Percentiles rank a stretch among this genome's conserved stretches.
Conservation (phyloP, 2,113 vertebrate species). For the Lanius ludovicianus region DNA sequence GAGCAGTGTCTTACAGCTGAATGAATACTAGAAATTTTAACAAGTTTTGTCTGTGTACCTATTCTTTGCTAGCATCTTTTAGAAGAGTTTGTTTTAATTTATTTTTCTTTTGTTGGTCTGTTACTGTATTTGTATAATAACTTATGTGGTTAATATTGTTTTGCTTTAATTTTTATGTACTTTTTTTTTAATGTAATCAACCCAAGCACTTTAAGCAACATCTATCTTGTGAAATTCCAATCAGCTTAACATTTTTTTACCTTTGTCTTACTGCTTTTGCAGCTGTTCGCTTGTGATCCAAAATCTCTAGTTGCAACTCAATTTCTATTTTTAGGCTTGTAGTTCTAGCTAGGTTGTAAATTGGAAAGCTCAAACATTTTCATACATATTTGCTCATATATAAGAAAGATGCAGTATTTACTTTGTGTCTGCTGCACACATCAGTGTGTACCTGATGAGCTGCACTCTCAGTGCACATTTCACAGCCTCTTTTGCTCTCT, state of each 20-base stretch:
- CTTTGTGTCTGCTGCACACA: neutral
- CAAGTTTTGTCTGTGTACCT: conserved; percentile 20
- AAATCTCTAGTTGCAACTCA: neutral
- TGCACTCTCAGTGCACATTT: neutral
- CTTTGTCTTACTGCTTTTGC: conserved; percentile 9
- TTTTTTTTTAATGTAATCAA: conserved; percentile 52
- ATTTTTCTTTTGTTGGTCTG: conserved; percentile 52
- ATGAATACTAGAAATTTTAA: neutral
- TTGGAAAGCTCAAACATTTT: neutral
- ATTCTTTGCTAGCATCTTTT: conserved; percentile 46
- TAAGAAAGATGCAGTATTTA: neutral
- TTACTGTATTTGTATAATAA: conserved; percentile 53
- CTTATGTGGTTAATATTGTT: conserved; percentile 31
- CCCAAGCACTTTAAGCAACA: conserved; percentile 73
- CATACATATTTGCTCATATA: neutral
- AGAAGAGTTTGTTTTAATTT: conserved; percentile 63
- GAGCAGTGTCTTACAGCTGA: neutral
- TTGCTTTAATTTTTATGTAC: conserved; percentile 53
- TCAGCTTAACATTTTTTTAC: conserved; percentile 52
- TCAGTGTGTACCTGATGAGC: fast-evolving
- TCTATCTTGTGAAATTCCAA: conserved; percentile 63
- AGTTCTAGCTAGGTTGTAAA: neutral
- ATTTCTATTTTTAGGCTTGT: neutral
- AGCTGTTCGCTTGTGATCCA: neutral
- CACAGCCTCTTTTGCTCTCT: neutral